A percentile compares a stretch with the other conserved stretches of the same genome.
These are phyloP conservation scores for Sus cebifrons DNA, from an alignment of 2,797 vertebrate species.

Conservation along the genomic window DNA sequence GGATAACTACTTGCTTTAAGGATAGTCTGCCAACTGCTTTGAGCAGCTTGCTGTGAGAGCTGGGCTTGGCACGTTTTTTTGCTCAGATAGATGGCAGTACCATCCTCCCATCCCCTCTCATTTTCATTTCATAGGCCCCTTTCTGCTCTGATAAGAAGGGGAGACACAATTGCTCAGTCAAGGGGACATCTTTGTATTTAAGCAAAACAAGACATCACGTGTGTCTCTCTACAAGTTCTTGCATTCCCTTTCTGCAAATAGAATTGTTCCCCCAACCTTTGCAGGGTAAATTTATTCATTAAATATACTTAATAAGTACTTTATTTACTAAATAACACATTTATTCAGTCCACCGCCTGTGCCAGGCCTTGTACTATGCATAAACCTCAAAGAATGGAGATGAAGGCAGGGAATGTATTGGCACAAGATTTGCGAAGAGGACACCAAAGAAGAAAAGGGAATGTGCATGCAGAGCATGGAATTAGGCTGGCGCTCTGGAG, in stretches of 20 bases:
- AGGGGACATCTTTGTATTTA: neutral
- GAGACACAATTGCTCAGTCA: neutral
- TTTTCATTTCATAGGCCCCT: neutral
- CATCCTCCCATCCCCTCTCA: neutral
- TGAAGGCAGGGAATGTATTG: neutral
- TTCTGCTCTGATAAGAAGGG: neutral
- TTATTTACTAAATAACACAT: neutral
- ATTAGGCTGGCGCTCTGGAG: too few relatives aligned
- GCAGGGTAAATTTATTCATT: neutral
- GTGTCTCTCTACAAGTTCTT: neutral
- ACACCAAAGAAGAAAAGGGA: neutral
- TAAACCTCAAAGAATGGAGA: neutral
- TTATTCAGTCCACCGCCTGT: neutral
- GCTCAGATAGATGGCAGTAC: neutral
- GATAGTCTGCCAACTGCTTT: neutral
- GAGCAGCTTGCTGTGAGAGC: neutral
- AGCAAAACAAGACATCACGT: neutral
- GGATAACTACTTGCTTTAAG: constrained; percentile 10
- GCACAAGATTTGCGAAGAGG: neutral
- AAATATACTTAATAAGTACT: neutral
- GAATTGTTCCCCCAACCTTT: neutral
- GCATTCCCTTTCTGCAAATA: neutral
- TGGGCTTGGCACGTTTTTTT: neutral
- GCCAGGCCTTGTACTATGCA: neutral
- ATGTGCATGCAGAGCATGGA: too few relatives aligned